phyloP scores from a whole-genome alignment of 2,797 vertebrate genomes.

The Sphenopsis melanotis region DNA sequence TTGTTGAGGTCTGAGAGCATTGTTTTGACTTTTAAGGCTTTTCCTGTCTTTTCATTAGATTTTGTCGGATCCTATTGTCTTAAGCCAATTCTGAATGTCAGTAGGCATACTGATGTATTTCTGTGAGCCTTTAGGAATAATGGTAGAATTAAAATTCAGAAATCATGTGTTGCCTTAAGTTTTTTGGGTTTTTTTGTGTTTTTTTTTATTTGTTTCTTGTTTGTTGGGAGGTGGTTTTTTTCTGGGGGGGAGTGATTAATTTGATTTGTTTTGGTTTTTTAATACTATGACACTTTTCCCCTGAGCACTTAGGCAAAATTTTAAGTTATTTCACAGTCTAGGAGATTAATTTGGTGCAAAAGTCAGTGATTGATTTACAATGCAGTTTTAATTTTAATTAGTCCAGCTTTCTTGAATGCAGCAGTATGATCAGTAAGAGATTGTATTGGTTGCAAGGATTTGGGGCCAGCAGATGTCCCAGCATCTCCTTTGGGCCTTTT shows the following conservation, averaged over 20 bases:
- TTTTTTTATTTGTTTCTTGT: background rate
- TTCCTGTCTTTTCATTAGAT: background rate
- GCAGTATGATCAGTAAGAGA: background rate
- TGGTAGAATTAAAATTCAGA: background rate
- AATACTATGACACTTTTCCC: background rate
- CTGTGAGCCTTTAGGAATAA: background rate
- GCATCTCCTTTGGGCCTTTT: background rate
- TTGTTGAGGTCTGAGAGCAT: background rate
- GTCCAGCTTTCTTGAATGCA: background rate
- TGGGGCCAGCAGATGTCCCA: background rate
- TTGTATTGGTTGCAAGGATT: background rate
- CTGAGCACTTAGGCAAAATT: background rate
- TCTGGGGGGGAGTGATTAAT: fast-evolving
- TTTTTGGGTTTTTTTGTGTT: background rate
- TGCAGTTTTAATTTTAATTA: background rate
- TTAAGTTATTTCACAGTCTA: background rate
- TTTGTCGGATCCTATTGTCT: background rate
- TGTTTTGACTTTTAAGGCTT: background rate
- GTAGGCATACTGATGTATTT: background rate
- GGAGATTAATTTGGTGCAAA: background rate
- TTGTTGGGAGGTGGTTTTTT: background rate
- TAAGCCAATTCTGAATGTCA: background rate
- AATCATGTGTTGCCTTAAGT: background rate
- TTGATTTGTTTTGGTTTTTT: fast-evolving
- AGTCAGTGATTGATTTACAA: background rate